Evolutionary conservation across 2,113 vertebrate species (phyloP), one percentile per base, ranked within the genome.

Genomic region (Actenoides hombroni): DNA sequence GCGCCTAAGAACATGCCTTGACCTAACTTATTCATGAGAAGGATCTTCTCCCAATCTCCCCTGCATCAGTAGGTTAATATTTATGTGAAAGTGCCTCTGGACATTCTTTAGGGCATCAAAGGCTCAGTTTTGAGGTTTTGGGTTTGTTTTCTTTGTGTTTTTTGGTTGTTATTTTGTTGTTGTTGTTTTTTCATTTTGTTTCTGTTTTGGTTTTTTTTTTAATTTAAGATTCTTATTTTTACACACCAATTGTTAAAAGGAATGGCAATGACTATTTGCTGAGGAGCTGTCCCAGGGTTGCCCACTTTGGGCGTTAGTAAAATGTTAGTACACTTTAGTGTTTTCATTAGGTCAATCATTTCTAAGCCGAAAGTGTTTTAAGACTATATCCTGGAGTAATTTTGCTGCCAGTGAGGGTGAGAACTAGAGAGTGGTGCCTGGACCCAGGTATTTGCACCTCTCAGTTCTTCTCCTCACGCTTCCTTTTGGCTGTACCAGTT

Each of bases 51-150:
- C 57, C 5, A 0, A 16, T 28, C n/a, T 44, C 26, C 51, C 82
- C 61, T n/a, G 29, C 37, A 16, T 40, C 63, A 61, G 40, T n/a
- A 78, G n/a, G 70, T 40, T n/a, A 77, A 71, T 80, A 79, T 94
- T 91, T 91, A 64, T 83, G 68, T 86, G 71, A 29, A 97, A 93
- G 96, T 93, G 95, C 95, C 96, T 97, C 94, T 86, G 91, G 91
- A 90, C 90, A 29, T 78, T 88, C 35, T 11, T 60, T 28, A 81
- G 91, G 91, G 61, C 65, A 11, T 88, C 77, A 51, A 54, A 46
- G 74, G 89, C 76, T 93, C 61, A 25, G 87, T 59, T 82, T 57
- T 57, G 56, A n/a, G 20, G 16, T 28, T 68, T 44, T 17, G 59
- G 33, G 57, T 21, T 51, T 56, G 54, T 31, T 56, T 56, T 59